A percentile compares a stretch with the other conserved stretches of the same genome.
These are phyloP conservation scores for Orussus abietinus DNA, from an alignment of 1,140 invertebrate species.

Conservation along the genomic window DNA sequence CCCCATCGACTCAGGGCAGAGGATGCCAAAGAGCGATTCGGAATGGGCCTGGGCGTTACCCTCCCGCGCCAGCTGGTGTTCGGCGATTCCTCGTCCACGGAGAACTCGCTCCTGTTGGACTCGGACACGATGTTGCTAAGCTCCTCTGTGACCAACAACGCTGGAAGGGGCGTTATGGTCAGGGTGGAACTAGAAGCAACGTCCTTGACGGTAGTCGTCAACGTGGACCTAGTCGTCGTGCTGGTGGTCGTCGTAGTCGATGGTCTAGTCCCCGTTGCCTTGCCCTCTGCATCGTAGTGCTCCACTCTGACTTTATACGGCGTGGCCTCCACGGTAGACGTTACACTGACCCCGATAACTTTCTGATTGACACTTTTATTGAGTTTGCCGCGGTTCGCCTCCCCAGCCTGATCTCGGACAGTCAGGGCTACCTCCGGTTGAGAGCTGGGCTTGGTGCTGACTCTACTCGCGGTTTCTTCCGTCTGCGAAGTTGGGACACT, in stretches of 20 bases:
- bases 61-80: slow-evolving; percentile 44
- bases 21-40: slow-evolving; percentile 11
- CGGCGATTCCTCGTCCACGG: slow-evolving; percentile 54
- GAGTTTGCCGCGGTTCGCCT: background rate
- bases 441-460: slow-evolving; percentile 18
- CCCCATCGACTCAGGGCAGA: slow-evolving; percentile 9
- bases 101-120: slow-evolving; percentile 56
- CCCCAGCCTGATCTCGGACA: background rate
- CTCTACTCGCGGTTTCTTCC: slow-evolving; percentile 31
- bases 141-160: slow-evolving; percentile 49
- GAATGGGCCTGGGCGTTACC: slow-evolving; percentile 29
- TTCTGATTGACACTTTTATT: slow-evolving; percentile 33
- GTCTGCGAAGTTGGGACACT: slow-evolving; percentile 33
- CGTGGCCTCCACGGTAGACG: slow-evolving; percentile 47
- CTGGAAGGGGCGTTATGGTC: slow-evolving; percentile 20
- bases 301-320: slow-evolving; percentile 49
- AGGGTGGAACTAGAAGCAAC: slow-evolving; percentile 11
- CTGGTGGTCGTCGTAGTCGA: slow-evolving; percentile 17
- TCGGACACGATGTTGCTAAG: slow-evolving; percentile 53
- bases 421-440: background rate
- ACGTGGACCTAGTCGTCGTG: slow-evolving; percentile 10
- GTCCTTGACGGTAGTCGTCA: slow-evolving; percentile 15
- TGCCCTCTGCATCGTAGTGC: slow-evolving; percentile 32
- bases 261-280: slow-evolving; percentile 14
- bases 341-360: slow-evolving; percentile 49